phyloP scores from a whole-genome alignment of 2,888 invertebrate genomes.

The Ceriagrion tenellum region DNA sequence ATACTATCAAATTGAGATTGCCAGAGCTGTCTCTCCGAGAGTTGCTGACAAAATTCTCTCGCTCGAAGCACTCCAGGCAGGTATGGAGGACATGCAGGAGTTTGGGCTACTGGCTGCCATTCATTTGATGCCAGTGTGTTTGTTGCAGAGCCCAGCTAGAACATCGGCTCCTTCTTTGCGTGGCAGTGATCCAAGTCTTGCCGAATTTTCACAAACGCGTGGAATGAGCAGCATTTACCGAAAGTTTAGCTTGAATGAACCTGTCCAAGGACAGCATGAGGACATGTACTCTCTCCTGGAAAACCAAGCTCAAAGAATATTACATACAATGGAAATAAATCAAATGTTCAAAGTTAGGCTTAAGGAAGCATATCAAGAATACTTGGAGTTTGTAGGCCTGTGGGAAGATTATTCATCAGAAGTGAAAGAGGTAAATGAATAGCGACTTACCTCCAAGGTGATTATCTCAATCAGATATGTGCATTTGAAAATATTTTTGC shows the following conservation, averaged over 20 bases:
- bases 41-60: neutral
- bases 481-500: too few relatives aligned
- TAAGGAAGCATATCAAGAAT: slow-evolving; percentile 32
- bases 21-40: neutral
- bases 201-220: neutral
- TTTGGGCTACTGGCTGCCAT: slow-evolving; percentile 45
- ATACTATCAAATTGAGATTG: slow-evolving; percentile 33
- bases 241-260: neutral
- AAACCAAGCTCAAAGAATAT: neutral
- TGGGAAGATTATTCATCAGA: neutral
- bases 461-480: too few relatives aligned
- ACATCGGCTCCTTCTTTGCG: neutral
- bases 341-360: neutral
- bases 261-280: neutral
- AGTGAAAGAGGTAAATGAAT: too few relatives aligned
- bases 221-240: neutral
- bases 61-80: neutral
- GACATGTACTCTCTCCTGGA: neutral
- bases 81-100: neutral
- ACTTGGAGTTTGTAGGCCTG: slow-evolving; percentile 37
- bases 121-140: neutral
- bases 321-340: slow-evolving; percentile 2
- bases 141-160: neutral
- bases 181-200: neutral
- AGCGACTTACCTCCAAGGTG: too few relatives aligned